Evolutionary conservation across 2,888 invertebrate genomes (phyloP), one percentile per base, ranked within the genome.

Genomic region (Noctua pronuba): DNA sequence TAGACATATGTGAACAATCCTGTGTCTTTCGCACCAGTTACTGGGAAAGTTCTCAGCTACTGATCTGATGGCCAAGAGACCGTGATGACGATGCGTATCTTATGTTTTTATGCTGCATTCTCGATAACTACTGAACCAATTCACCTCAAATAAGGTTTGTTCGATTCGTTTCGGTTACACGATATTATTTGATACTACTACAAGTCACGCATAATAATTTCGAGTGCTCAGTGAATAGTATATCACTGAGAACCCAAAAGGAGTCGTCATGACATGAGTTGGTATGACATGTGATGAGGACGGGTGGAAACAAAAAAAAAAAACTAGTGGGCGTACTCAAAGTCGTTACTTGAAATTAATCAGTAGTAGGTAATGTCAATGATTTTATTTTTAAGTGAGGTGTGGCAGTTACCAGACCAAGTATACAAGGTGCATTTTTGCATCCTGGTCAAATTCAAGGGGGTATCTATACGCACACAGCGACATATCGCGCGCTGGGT

Each of bases 81-180:
- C n/a, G 35, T 21, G 46, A 31, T 46, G 11, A 21, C 7, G 46
- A 31, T 74, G 13, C 13, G 16, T 10, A 0, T 24, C 24, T 13
- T 60, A 44, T 1, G 41, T 75, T 75, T 74, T 74, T 60, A 1
- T 28, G 21, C 35, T 24, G n/a, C 75, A 75, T 75, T 75, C 75
- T 75, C 7, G 1, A 28, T 46, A 38, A 46, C 60, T 24, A 28
- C 4, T 75, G 75, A 75, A 75, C 75, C 75, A 18, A 46, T n/a
- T 46, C 60, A 46, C 38, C 35, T 75, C 38, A 38, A 73, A 74
- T 28, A 74, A 46, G n/a, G 35, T 74, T 35, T 46, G 58, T 73
- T 46, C 46, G 11, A 75, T 74, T 46, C 28, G 75, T 75, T 75
- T 21, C 58, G 58, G 74, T 60, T 74, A 28, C 35, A 35, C n/a